A percentile compares a stretch with the other conserved stretches of the same genome.
phyloP scores from a whole-genome alignment of 92 coral and sea anemone species.

The Pocillopora grandis region DNA sequence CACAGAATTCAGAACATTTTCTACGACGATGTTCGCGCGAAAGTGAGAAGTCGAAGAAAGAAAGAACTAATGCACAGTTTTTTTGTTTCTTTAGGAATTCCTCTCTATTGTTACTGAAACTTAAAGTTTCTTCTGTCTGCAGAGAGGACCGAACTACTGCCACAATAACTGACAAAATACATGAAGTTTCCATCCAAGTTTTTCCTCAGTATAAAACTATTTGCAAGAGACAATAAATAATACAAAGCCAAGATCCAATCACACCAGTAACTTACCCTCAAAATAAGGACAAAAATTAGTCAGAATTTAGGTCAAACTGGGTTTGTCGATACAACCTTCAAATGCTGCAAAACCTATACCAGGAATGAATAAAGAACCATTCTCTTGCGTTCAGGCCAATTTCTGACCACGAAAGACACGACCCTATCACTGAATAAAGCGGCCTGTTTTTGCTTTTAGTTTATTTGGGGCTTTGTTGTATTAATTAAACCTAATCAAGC shows the following conservation, averaged over 20 bases:
- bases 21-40: too few species aligned
- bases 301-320: not conserved
- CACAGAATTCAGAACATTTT: too few species aligned
- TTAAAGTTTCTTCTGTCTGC: too few species aligned
- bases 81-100: too few species aligned
- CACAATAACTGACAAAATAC: not conserved
- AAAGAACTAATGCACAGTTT: too few species aligned
- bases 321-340: not conserved
- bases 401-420: conserved; percentile 2
- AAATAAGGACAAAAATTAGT: not conserved
- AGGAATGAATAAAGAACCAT: not conserved
- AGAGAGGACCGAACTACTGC: too few species aligned
- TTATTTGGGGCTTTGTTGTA: conserved; percentile 32
- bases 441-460: not conserved
- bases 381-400: conserved; percentile 3
- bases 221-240: not conserved
- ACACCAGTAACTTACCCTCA: not conserved
- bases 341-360: not conserved
- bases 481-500: not conserved
- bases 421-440: not conserved
- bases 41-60: too few species aligned
- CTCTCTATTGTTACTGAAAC: too few species aligned
- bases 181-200: not conserved
- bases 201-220: not conserved
- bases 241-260: not conserved